Percentiles rank a stretch among this genome's conserved stretches.
phyloP scores from a whole-genome alignment of 2,113 vertebrate species.

The Cebidichthys violaceus region DNA sequence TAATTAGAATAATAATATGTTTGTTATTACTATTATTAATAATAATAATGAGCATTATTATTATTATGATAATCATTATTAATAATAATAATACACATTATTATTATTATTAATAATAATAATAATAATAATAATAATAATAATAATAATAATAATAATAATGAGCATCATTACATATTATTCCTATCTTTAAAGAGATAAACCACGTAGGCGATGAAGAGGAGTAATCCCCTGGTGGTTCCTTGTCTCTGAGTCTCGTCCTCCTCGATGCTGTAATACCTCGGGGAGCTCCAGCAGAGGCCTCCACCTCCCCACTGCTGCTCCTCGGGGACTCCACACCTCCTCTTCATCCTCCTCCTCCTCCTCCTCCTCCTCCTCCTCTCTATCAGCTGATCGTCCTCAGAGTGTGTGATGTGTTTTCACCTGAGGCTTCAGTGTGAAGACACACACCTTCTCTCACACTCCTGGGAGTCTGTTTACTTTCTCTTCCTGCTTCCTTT shows the following conservation, averaged over 20 bases:
- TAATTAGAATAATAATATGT: too few relatives aligned
- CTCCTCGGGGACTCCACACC: constrained; percentile 57
- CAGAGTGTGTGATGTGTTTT: constrained; percentile 21
- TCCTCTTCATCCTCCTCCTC: constrained; percentile 25
- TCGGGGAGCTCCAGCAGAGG: constrained; percentile 85
- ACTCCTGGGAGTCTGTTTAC: background rate
- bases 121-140: too few relatives aligned
- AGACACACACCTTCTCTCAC: constrained; percentile 23
- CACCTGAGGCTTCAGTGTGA: constrained; percentile 37
- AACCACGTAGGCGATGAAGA: background rate
- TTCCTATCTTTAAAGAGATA: background rate
- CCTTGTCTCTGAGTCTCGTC: background rate
- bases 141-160: too few relatives aligned
- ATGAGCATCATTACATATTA: background rate
- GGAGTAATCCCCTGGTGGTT: too few relatives aligned
- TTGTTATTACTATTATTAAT: too few relatives aligned
- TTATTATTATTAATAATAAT: too few relatives aligned
- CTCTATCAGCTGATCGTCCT: constrained; percentile 34
- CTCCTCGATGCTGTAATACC: constrained; percentile 79
- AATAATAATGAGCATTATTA: background rate
- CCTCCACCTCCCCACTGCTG: constrained; percentile 83
- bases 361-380: constrained; percentile 18
- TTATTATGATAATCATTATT: too few relatives aligned
- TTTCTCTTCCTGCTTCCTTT: background rate
- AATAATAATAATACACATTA: too few relatives aligned